Conservation (phyloP, 1,140 invertebrate species). For the Brachionus angularis region DNA sequence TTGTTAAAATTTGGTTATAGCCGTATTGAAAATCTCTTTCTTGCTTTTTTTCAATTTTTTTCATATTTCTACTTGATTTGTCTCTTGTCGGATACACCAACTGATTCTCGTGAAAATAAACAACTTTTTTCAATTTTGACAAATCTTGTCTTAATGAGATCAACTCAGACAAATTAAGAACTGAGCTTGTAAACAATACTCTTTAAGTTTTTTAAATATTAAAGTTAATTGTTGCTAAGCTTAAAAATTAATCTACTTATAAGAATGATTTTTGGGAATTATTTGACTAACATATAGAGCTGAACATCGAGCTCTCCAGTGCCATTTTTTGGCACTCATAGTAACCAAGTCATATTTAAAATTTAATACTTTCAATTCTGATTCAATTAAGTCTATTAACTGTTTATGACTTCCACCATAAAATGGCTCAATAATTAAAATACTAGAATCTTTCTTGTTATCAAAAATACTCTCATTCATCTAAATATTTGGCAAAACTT, state of each 20-base stretch:
- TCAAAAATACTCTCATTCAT: too few species aligned
- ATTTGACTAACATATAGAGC: constrained; percentile 65
- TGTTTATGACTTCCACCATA: constrained; percentile 70
- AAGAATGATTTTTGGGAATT: constrained; percentile 62
- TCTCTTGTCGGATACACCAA: constrained; percentile 68
- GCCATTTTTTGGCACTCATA: constrained; percentile 71
- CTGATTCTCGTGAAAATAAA: constrained; percentile 78
- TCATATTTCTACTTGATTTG: constrained; percentile 44
- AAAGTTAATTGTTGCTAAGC: constrained; percentile 3
- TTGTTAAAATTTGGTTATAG: constrained; percentile 71
- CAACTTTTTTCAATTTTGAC: constrained; percentile 62
- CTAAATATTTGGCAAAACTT: too few species aligned
- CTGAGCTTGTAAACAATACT: constrained; percentile 68
- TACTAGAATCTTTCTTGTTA: neutral
- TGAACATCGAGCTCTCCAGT: constrained; percentile 69
- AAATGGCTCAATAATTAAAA: constrained; percentile 63
- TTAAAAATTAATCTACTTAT: constrained; percentile 51
- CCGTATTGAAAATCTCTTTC: constrained; percentile 73
- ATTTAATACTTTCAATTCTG: constrained; percentile 47
- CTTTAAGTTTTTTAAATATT: constrained; percentile 48
- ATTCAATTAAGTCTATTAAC: constrained; percentile 62
- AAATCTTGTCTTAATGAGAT: constrained; percentile 67
- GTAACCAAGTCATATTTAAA: constrained; percentile 52
- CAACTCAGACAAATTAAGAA: constrained; percentile 69
- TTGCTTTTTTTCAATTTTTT: constrained; percentile 54